Percentiles rank a stretch among this genome's conserved stretches.
Evolutionary conservation across 2,888 invertebrate species (phyloP).

Genomic region (Drosophila acutilabella): DNA sequence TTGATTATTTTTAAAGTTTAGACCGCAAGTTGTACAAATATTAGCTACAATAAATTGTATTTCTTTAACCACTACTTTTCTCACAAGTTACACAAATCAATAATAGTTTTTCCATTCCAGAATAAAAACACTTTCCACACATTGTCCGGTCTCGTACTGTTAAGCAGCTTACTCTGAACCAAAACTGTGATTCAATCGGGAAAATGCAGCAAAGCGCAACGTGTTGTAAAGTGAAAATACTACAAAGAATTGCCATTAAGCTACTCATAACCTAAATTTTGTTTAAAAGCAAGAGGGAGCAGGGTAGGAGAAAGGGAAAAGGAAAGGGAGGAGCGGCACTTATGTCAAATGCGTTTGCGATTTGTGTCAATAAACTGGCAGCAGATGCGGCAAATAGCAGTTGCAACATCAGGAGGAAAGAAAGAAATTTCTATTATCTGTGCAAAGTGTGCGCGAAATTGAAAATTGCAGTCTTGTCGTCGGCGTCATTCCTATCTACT

Average conservation of each 20-base stretch:
- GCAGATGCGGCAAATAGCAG: constrained; percentile 47
- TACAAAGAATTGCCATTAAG: constrained; percentile 67
- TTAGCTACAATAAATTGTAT: neutral
- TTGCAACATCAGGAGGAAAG: constrained; percentile 35
- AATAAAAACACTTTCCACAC: neutral
- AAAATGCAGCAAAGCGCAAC: constrained; percentile 41
- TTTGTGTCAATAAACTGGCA: constrained; percentile 78
- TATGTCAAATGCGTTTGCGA: constrained; percentile 80
- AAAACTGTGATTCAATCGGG: neutral
- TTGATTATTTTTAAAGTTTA: no score
- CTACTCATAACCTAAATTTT: constrained; percentile 76
- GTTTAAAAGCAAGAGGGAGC: constrained; percentile 10
- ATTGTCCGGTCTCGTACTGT: neutral
- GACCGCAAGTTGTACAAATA: no score
- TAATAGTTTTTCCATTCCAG: neutral
- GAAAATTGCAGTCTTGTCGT: constrained; percentile 70
- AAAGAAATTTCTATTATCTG: constrained; percentile 81
- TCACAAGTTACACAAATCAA: neutral
- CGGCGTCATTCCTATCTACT: neutral
- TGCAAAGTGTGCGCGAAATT: constrained; percentile 81
- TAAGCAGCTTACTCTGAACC: constrained; percentile 18
- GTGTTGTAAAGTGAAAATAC: constrained; percentile 21
- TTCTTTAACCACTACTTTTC: no score
- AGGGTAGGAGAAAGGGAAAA: constrained; percentile 3
- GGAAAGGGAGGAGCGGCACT: constrained; percentile 58